A percentile compares a stretch with the other conserved stretches of the same genome.
phyloP scores from a whole-genome alignment of 1,140 invertebrate genomes.

The Drosophila nebulosa region DNA sequence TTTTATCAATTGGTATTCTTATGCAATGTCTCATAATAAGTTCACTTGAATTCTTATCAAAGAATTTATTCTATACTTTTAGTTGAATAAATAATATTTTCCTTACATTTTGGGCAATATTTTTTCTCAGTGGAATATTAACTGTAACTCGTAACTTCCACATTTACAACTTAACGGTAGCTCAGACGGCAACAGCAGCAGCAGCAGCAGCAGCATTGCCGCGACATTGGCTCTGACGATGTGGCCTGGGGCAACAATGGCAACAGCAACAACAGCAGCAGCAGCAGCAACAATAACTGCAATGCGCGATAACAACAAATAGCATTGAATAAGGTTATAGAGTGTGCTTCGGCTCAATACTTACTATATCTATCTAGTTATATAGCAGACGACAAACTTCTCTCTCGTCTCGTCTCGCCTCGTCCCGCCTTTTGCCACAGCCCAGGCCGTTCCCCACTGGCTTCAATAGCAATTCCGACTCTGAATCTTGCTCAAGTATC shows the following conservation, averaged over 20 bases:
- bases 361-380: neutral
- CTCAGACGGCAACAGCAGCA: constrained; percentile 10
- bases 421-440: no score
- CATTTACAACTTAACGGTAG: constrained; percentile 54
- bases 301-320: constrained; percentile 54
- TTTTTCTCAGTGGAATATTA: constrained; percentile 44
- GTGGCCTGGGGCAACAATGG: constrained; percentile 30
- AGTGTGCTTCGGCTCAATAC: constrained; percentile 32
- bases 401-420: neutral
- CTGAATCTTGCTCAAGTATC: constrained; percentile 9
- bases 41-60: no score
- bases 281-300: constrained; percentile 12
- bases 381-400: constrained; percentile 24
- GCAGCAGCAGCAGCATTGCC: constrained; percentile 15
- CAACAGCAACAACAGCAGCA: neutral
- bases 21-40: neutral
- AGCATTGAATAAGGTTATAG: constrained; percentile 70
- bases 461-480: neutral
- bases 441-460: neutral
- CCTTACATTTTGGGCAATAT: no score
- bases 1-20: no score
- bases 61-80: no score
- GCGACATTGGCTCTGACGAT: constrained; percentile 54
- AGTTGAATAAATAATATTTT: no score
- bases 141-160: constrained; percentile 44